phyloP scores from a whole-genome alignment of 1,140 invertebrate genomes.

The Drosophila prosaltans region DNA sequence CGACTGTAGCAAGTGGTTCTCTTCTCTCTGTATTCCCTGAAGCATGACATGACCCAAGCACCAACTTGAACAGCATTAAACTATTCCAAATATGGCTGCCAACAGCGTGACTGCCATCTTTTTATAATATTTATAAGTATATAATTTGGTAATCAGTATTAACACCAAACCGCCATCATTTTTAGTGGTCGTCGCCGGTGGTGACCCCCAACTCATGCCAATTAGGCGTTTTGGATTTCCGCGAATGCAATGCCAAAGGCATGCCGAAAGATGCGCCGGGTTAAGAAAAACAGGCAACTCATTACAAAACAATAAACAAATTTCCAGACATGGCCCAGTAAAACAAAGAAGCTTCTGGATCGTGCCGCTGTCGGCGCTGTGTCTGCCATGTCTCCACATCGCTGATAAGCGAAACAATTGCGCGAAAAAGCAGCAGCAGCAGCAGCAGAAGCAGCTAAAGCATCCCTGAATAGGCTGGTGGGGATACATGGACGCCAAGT shows the following conservation, averaged over 20 bases:
- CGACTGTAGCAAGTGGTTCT: background rate
- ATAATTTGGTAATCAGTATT: conserved; percentile 52
- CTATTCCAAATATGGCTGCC: conserved; percentile 52
- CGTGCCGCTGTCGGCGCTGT: conserved; percentile 75
- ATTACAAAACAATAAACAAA: conserved; percentile 82
- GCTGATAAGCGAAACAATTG: conserved; percentile 81
- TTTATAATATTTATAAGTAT: conserved; percentile 27
- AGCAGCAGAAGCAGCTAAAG: conserved; percentile 36
- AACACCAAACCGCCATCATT: conserved; percentile 26
- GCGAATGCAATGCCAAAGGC: conserved; percentile 64
- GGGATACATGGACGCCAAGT: conserved; percentile 58
- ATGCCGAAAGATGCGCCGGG: conserved; percentile 42
- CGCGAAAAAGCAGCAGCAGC: conserved; percentile 38
- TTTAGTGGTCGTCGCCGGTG: background rate
- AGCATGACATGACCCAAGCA: conserved; percentile 11
- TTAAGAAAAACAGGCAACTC: conserved; percentile 34
- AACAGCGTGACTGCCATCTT: conserved; percentile 46
- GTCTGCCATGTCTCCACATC: conserved; percentile 70
- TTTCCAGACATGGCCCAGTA: conserved; percentile 69
- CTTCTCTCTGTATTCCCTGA: background rate
- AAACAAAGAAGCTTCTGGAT: conserved; percentile 70
- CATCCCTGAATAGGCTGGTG: conserved; percentile 16
- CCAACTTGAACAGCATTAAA: background rate
- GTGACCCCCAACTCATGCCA: conserved; percentile 38
- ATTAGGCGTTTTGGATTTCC: conserved; percentile 75